Evolutionary conservation across 2,113 vertebrate species (phyloP).

Genomic region (Danionella cerebrum): DNA sequence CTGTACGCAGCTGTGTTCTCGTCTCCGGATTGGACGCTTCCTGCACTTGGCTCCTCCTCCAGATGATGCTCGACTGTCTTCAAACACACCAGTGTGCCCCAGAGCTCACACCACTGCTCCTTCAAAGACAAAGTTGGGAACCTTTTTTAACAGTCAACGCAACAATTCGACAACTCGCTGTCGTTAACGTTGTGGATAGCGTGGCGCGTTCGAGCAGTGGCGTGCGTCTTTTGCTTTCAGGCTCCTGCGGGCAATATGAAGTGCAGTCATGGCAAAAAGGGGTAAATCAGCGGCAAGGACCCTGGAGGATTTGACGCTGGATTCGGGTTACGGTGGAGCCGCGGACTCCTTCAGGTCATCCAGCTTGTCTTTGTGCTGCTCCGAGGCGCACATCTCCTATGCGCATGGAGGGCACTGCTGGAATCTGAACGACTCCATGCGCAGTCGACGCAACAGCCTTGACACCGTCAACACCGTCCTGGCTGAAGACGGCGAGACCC

Average conservation of each 20-base stretch:
- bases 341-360: conserved; percentile 95
- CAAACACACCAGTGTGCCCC: conserved; percentile 34
- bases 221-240: background rate
- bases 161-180: background rate
- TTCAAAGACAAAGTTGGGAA: conserved; percentile 21
- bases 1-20: background rate
- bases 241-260: conserved; percentile 76
- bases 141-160: conserved; percentile 11
- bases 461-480: conserved; percentile 97
- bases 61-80: conserved; percentile 45
- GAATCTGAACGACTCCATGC: conserved; percentile 94
- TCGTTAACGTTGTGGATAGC: background rate
- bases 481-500: conserved; percentile 93
- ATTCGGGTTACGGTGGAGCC: conserved; percentile 98
- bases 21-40: background rate
- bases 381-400: conserved; percentile 80
- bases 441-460: conserved; percentile 95
- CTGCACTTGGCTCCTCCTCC: conserved; percentile 47
- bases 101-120: conserved; percentile 11
- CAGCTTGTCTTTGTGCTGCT: conserved; percentile 94
- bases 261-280: conserved; percentile 89
- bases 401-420: conserved; percentile 84
- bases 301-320: conserved; percentile 96
- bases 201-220: background rate
- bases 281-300: conserved; percentile 87